Conservation (phyloP, 2,113 vertebrate species). For the Todiramphus chloris region DNA sequence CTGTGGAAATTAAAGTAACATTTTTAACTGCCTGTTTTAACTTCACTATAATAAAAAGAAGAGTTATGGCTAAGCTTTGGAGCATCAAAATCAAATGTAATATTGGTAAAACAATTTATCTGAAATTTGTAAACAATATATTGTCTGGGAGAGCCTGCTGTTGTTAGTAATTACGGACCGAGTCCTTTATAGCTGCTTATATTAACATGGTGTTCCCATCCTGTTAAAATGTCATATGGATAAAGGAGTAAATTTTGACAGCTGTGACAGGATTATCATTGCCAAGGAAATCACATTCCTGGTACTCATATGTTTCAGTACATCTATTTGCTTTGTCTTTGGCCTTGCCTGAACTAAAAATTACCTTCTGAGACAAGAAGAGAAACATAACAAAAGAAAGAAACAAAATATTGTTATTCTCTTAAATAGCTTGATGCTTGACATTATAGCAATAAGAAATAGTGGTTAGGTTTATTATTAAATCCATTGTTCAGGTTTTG, state of each 20-base stretch:
- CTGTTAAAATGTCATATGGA: slow-evolving; percentile 79
- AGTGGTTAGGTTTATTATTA: neutral
- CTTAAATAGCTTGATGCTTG: neutral
- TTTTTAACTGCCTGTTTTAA: slow-evolving; percentile 57
- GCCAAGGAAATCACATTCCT: slow-evolving; percentile 63
- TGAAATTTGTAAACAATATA: slow-evolving; percentile 65
- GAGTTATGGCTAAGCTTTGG: slow-evolving; percentile 34
- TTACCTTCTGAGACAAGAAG: slow-evolving; percentile 22
- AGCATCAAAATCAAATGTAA: slow-evolving; percentile 41
- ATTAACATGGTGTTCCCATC: slow-evolving; percentile 64
- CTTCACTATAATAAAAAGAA: slow-evolving; percentile 45
- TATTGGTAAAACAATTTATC: slow-evolving; percentile 51
- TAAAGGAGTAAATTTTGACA: slow-evolving; percentile 74
- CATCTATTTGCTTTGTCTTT: slow-evolving; percentile 63
- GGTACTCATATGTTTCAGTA: slow-evolving; percentile 62
- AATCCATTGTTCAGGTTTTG: neutral
- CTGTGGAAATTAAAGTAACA: slow-evolving; percentile 43
- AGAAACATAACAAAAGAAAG: neutral
- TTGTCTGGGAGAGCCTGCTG: slow-evolving; percentile 58
- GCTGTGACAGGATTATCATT: slow-evolving; percentile 74
- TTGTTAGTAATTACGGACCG: slow-evolving; percentile 56
- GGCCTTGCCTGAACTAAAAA: slow-evolving; percentile 38
- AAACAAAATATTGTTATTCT: neutral
- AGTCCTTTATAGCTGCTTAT: slow-evolving; percentile 70
- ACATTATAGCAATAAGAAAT: neutral